Conservation (phyloP, 2,797 vertebrate species). For the Tenualosa thibaudeaui region DNA sequence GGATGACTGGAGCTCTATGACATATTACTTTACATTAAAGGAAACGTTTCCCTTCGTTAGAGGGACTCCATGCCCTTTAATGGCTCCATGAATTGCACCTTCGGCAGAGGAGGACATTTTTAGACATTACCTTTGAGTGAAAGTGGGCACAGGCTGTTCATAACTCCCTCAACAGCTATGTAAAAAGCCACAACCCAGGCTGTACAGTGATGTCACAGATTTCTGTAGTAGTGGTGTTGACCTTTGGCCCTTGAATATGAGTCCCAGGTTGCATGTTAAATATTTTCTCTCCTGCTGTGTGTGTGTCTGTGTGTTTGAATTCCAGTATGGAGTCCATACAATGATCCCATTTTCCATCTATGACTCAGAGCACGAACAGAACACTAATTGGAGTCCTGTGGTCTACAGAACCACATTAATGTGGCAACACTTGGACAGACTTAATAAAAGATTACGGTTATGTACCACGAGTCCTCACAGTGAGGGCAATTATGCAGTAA, state of each 20-base stretch:
- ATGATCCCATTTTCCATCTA: neutral
- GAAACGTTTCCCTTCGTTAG: neutral
- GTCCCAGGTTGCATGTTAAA: neutral
- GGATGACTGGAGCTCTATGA: constrained; percentile 1
- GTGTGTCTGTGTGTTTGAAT: neutral
- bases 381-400: constrained; percentile 13
- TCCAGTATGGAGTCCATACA: constrained; percentile 1
- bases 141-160: neutral
- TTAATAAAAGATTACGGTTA: constrained; percentile 12
- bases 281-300: neutral
- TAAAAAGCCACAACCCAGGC: neutral
- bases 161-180: neutral
- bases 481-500: neutral
- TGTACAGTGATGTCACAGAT: neutral
- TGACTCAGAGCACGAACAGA: neutral
- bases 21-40: constrained; percentile 3
- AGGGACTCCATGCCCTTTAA: neutral
- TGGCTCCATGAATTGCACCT: neutral
- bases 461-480: neutral
- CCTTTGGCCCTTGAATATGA: neutral
- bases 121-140: neutral
- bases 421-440: neutral
- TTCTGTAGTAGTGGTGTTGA: neutral
- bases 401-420: neutral
- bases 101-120: neutral